Conservation (phyloP, 2,888 invertebrate genomes). For the Callinectes sapidus region DNA sequence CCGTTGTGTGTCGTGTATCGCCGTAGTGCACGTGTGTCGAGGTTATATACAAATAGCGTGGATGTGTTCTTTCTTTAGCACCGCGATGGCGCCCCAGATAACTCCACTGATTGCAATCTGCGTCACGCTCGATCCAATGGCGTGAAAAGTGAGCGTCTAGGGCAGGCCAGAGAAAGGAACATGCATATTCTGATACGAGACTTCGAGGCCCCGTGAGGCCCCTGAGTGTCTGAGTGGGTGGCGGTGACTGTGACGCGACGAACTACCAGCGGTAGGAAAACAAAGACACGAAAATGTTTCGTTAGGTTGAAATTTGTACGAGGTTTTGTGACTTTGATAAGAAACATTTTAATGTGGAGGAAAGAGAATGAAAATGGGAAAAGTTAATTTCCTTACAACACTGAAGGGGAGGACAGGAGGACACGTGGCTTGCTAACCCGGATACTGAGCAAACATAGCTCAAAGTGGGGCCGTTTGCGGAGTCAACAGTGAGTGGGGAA, state of each 20-base stretch:
- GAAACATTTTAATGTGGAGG: neutral
- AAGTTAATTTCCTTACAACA: neutral
- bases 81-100: neutral
- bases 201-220: neutral
- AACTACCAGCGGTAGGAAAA: neutral
- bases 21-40: neutral
- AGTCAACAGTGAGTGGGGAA: neutral
- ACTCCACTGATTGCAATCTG: neutral
- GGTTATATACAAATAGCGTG: neutral
- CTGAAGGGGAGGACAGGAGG: neutral
- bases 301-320: neutral
- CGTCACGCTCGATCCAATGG: neutral
- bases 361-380: neutral
- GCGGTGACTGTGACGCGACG: neutral
- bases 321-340: neutral
- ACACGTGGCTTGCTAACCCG: neutral
- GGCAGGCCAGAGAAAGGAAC: neutral
- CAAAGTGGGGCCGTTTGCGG: neutral
- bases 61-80: neutral
- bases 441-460: neutral
- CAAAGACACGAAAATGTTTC: neutral
- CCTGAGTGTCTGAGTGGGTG: neutral
- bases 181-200: neutral
- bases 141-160: neutral
- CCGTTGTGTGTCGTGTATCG: neutral